phyloP scores from a whole-genome alignment of 2,113 vertebrate species.

The Catharus minimus region DNA sequence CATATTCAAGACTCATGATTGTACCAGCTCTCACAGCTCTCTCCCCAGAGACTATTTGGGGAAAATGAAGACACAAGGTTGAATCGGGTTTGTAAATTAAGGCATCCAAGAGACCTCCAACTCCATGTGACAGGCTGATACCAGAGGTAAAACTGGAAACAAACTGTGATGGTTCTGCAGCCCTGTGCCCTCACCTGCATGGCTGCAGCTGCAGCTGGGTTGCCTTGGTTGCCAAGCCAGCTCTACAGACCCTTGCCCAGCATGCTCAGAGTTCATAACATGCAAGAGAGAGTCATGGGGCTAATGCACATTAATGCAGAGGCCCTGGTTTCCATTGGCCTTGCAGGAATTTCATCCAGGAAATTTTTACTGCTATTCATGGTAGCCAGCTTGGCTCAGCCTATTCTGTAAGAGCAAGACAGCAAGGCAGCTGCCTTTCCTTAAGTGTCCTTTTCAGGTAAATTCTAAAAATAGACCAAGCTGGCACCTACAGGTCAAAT shows the following conservation, averaged over 20 bases:
- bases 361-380: neutral
- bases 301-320: neutral
- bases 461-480: slow-evolving; percentile 16
- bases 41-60: neutral
- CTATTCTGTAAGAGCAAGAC: neutral
- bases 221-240: neutral
- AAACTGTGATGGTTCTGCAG: neutral
- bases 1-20: neutral
- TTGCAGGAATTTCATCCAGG: neutral
- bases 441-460: slow-evolving; percentile 23
- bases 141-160: neutral
- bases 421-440: neutral
- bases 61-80: neutral
- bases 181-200: neutral
- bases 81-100: neutral
- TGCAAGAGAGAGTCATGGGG: neutral
- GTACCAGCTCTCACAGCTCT: neutral
- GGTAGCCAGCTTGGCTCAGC: neutral
- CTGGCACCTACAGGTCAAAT: neutral
- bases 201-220: neutral
- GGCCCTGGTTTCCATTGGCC: neutral
- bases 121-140: neutral
- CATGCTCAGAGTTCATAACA: neutral
- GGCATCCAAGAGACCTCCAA: neutral
- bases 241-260: neutral